phyloP scores from a whole-genome alignment of 2,797 vertebrate genomes.

The Brachymystax lenok region DNA sequence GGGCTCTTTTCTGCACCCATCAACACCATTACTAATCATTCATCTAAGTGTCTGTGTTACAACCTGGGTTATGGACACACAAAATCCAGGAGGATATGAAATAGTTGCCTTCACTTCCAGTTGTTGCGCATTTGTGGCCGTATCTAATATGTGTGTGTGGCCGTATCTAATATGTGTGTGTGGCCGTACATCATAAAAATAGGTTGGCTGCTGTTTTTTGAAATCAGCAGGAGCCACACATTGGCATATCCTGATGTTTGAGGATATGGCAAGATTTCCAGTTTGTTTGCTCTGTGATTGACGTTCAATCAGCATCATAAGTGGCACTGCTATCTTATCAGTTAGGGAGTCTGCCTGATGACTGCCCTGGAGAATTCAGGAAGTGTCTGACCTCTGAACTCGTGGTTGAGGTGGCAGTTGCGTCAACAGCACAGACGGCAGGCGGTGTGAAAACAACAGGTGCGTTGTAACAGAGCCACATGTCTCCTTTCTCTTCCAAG shows the following conservation, averaged over 20 bases:
- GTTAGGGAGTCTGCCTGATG: background rate
- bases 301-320: background rate
- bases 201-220: background rate
- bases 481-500: background rate
- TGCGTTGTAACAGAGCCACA: too few relatives aligned
- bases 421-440: background rate
- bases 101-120: background rate
- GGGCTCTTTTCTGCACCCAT: background rate
- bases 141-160: background rate
- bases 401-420: background rate
- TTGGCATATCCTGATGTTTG: background rate
- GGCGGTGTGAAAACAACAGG: background rate
- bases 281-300: conserved; percentile 2
- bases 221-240: background rate
- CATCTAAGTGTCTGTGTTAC: background rate
- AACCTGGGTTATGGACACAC: background rate
- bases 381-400: background rate
- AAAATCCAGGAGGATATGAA: background rate
- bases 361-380: background rate
- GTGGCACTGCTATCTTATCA: background rate
- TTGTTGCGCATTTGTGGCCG: background rate
- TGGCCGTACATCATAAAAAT: background rate
- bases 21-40: background rate
- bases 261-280: conserved; percentile 7
- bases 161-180: background rate